These are phyloP conservation scores for Heterodera schachtii DNA, from an alignment of 1,140 invertebrate genomes.

Conservation along the genomic window DNA sequence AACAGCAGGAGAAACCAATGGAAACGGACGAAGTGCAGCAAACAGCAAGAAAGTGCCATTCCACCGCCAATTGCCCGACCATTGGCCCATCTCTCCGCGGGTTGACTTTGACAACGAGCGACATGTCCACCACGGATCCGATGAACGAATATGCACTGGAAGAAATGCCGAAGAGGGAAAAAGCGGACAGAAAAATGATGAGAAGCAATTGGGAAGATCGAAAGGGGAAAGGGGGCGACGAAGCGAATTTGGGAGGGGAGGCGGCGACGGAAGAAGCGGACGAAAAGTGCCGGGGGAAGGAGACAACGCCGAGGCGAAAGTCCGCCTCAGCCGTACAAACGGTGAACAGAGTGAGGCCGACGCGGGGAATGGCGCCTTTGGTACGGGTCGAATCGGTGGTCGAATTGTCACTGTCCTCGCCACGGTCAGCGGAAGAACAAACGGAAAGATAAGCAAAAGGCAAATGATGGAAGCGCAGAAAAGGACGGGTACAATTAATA, in stretches of 20 bases:
- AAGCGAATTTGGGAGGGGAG: background rate
- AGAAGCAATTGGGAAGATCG: background rate
- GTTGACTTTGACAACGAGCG: background rate
- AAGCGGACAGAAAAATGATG: background rate
- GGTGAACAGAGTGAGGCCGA: background rate
- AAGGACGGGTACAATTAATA: background rate
- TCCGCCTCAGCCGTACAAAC: conserved; percentile 4
- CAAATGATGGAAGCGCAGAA: background rate
- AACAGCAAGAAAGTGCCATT: conserved; percentile 1
- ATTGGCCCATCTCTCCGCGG: background rate
- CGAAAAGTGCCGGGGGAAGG: background rate
- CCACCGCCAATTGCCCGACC: background rate
- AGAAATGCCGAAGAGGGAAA: background rate
- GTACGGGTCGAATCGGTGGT: conserved; percentile 32
- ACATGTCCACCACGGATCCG: conserved; percentile 11
- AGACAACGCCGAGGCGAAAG: conserved; percentile 3
- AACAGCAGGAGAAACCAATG: background rate
- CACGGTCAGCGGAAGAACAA: background rate
- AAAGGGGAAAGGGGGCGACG: background rate
- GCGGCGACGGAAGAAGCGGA: background rate
- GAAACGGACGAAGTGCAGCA: background rate
- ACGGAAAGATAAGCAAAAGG: background rate
- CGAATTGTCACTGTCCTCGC: conserved; percentile 17
- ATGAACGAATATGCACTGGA: conserved; percentile 13
- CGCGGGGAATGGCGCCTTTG: conserved; percentile 16